phyloP scores from a whole-genome alignment of 2,113 vertebrate genomes.

The Sylvicapra grimmia region DNA sequence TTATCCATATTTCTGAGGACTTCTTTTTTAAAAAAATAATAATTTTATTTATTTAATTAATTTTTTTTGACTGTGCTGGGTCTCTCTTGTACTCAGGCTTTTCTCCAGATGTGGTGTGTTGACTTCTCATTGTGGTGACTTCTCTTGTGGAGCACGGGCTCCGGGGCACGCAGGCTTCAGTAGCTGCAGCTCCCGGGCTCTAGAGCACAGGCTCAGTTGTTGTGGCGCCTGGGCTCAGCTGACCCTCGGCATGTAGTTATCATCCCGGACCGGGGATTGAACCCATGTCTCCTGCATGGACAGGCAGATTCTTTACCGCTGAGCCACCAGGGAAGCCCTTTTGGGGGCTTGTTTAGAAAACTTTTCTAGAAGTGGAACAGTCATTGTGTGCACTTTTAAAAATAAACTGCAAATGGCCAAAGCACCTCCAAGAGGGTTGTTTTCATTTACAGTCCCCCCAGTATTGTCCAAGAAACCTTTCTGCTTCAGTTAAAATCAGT shows the following conservation, averaged over 20 bases:
- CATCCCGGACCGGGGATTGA: accelerated
- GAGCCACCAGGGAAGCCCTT: neutral
- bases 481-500: neutral
- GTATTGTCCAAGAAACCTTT: neutral
- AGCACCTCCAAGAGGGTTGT: neutral
- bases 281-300: neutral
- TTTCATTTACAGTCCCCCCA: neutral
- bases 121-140: neutral
- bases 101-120: neutral
- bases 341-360: neutral
- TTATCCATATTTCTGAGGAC: neutral
- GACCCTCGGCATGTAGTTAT: neutral
- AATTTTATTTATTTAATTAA: neutral
- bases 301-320: neutral
- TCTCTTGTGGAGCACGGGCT: neutral
- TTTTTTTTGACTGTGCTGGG: neutral
- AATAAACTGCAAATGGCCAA: neutral
- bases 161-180: neutral
- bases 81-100: neutral
- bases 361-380: neutral
- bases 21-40: neutral
- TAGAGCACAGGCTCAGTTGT: neutral
- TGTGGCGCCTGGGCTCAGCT: accelerated
- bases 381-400: neutral
- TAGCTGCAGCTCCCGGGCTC: accelerated